A percentile compares a stretch with the other conserved stretches of the same genome.
Conservation (phyloP, 2,797 vertebrate genomes). For the Characodon lateralis region DNA sequence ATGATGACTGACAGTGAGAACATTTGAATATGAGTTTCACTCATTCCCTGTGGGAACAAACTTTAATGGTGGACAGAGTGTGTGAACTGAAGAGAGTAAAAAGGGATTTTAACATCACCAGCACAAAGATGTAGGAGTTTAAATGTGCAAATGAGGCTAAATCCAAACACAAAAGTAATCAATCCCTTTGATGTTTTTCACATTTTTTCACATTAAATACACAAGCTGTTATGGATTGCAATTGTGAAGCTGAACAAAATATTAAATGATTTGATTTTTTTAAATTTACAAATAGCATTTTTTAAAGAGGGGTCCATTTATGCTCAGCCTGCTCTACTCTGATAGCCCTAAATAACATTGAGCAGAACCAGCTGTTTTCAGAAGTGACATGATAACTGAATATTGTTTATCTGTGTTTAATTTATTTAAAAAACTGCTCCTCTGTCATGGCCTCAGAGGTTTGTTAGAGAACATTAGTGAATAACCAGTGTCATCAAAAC, state of each 20-base stretch:
- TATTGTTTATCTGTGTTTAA: too few species aligned
- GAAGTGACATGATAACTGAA: too few species aligned
- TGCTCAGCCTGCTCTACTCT: background rate
- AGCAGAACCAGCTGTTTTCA: too few species aligned
- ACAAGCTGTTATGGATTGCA: background rate
- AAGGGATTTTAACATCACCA: conserved; percentile 35
- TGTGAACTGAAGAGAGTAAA: conserved; percentile 16
- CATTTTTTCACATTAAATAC: background rate
- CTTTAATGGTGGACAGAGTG: conserved; percentile 37
- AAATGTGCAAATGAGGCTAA: conserved; percentile 22
- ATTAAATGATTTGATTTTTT: background rate
- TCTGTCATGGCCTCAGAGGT: too few species aligned
- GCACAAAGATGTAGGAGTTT: conserved; percentile 39
- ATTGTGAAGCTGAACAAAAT: background rate
- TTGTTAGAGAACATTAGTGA: too few species aligned
- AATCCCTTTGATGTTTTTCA: background rate
- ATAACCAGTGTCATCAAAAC: too few species aligned
- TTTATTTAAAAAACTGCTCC: too few species aligned
- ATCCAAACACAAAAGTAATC: background rate
- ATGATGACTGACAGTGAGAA: conserved; percentile 68
- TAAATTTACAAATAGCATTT: background rate
- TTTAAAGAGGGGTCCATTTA: background rate
- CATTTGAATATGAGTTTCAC: conserved; percentile 53
- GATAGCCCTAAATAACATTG: too few species aligned
- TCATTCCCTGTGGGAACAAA: conserved; percentile 27